Evolutionary conservation across 1,140 invertebrate species (phyloP).

Genomic region (Arion vulgaris): DNA sequence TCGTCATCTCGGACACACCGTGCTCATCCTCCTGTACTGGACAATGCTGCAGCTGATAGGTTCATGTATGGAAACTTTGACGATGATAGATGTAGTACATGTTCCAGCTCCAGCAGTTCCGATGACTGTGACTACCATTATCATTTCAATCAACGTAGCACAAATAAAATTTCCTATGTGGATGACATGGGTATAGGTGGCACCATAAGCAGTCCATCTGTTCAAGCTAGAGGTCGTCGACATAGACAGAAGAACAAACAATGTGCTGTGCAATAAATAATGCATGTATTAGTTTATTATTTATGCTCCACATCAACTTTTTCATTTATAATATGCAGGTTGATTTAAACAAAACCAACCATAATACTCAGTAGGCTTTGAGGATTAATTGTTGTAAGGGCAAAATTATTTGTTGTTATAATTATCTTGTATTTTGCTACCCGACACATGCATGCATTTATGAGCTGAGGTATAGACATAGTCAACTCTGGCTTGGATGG

Average conservation of each 20-base stretch:
- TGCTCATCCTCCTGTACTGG: slow-evolving; percentile 16
- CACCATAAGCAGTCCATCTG: slow-evolving; percentile 31
- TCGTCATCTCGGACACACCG: not conserved
- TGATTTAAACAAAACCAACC: not conserved
- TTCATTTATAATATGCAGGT: not conserved
- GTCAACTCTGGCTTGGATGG: too few species aligned
- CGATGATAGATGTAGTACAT: slow-evolving; percentile 66
- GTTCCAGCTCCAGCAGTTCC: slow-evolving; percentile 67
- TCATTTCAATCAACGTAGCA: slow-evolving; percentile 49
- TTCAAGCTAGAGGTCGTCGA: slow-evolving; percentile 43
- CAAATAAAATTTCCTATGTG: slow-evolving; percentile 65
- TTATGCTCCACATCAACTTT: not conserved
- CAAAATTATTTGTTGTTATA: too few species aligned
- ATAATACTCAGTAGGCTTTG: not conserved
- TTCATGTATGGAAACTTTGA: slow-evolving; percentile 45
- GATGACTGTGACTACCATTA: slow-evolving; percentile 65
- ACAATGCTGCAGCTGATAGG: slow-evolving; percentile 23
- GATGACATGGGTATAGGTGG: slow-evolving; percentile 65
- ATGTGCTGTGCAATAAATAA: slow-evolving; percentile 63
- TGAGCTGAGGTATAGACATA: too few species aligned
- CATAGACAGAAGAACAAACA: slow-evolving; percentile 62
- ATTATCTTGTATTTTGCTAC: too few species aligned
- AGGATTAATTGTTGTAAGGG: too few species aligned
- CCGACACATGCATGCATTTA: too few species aligned
- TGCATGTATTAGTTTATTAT: not conserved